Base-by-base conservation (phyloP, 2,888 invertebrate genomes). In the Rhabditophanes sp. region DNA sequence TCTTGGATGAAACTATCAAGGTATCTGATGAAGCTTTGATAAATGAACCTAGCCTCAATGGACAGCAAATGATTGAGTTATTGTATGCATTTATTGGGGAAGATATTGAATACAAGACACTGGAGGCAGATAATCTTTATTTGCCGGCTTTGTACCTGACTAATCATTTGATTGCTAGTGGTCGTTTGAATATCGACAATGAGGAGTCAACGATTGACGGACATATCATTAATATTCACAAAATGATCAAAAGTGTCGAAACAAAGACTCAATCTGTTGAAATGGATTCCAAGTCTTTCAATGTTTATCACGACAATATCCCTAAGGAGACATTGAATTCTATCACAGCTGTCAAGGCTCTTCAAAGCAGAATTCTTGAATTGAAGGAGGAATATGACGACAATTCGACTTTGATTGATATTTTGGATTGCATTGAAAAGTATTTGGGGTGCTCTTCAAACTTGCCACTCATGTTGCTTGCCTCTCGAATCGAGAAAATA, bases 401-500 rank as follows among this genome's bases (percentile, higher is more conserved):
- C 20, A 46, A 57, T 8, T 48, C 42, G 8, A 34, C 55, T 17
- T 39, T 61, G 15, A 37, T 41, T 27, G 35, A 42, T 1, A 46
- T 61, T 14, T 23, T 48, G 8, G 37, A 33, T 1, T 30, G 43
- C 1, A 44, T 59, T 15, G 42, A 46, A 11, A 34, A 34, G n/a
- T 57, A 61, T 29, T 28, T 42, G 18, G 27, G 36, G 9, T 29
- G 38, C 2, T 36, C 50, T 4, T 39, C 50, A 3, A 77, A 77
- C 1, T 78, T 80, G 43, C 79, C 90, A 0, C 69, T 93, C 3
- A 79, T 83, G 39, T 77, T 84, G 46, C 84, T 83, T 60, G 74
- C 87, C 2, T 79, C 81, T 0, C 88, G 88, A 1, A 71, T 93
- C 33, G 93, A 96, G 67, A 70, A 87, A 29, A 69, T 96, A 1